These are phyloP conservation scores for Hypocryptadius cinnamomeus DNA, from an alignment of 2,113 vertebrate genomes.

Conservation along the genomic window DNA sequence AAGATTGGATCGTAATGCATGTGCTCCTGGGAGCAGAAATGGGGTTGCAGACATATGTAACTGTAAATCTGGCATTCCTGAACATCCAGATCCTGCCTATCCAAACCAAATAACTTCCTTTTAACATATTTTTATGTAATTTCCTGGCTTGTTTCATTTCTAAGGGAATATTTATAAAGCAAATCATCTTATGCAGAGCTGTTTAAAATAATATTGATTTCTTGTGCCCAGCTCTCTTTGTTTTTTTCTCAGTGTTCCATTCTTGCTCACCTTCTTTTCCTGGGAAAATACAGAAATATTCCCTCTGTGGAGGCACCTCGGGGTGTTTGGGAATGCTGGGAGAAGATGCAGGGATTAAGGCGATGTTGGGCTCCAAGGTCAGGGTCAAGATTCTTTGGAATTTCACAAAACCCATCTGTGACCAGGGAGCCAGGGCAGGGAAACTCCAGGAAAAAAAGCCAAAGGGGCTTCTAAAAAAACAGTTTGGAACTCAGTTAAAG, in stretches of 20 bases:
- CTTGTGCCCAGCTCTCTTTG: not conserved
- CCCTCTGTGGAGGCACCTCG: not conserved
- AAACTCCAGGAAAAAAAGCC: not conserved
- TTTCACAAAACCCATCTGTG: not conserved
- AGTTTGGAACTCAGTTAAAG: not conserved
- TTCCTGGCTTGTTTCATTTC: constrained; percentile 38
- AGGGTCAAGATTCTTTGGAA: not conserved
- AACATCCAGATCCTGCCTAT: not conserved
- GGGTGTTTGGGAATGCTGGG: not conserved
- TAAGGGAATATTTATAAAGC: constrained; percentile 7
- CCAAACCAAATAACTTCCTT: constrained; percentile 25
- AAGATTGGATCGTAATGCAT: not conserved
- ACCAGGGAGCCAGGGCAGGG: not conserved
- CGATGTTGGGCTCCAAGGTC: not conserved
- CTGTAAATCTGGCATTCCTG: constrained; percentile 36
- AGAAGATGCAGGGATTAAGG: not conserved
- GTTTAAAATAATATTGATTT: not conserved
- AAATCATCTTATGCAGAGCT: not conserved
- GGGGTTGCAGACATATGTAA: not conserved
- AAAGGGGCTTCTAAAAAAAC: not conserved
- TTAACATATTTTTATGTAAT: constrained; percentile 10
- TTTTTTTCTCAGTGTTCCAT: not conserved
- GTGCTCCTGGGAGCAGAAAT: constrained; percentile 17
- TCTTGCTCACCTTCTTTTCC: not conserved
- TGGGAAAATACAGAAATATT: not conserved